Conservation (phyloP, 2,113 vertebrate species). For the Oncorhynchus keta region DNA sequence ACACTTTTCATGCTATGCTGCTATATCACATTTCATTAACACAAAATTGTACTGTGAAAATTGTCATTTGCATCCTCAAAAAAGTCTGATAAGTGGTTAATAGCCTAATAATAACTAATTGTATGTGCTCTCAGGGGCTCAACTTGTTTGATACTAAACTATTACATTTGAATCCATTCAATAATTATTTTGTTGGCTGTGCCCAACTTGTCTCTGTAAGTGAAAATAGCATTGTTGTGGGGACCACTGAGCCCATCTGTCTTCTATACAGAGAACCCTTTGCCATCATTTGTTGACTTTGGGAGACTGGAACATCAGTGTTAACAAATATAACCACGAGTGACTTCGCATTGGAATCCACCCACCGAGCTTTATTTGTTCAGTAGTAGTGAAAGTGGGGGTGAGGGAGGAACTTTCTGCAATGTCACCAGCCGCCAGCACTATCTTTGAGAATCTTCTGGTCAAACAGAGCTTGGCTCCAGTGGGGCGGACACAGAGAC, state of each 20-base stretch:
- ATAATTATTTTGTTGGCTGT: too few relatives aligned
- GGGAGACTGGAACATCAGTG: slow-evolving; percentile 54
- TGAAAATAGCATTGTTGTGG: not conserved
- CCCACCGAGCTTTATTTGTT: not conserved
- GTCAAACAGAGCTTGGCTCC: slow-evolving; percentile 76
- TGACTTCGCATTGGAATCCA: slow-evolving; percentile 43
- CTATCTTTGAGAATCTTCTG: slow-evolving; percentile 71
- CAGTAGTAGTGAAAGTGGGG: too few relatives aligned
- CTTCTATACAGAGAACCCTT: slow-evolving; percentile 69
- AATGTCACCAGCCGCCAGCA: slow-evolving; percentile 23
- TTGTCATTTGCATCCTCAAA: too few relatives aligned
- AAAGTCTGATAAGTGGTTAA: too few relatives aligned
- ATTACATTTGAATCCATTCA: too few relatives aligned
- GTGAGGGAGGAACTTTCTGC: not conserved
- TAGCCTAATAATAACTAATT: too few relatives aligned
- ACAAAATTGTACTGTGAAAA: too few relatives aligned
- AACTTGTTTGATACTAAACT: too few relatives aligned
- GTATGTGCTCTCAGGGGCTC: too few relatives aligned
- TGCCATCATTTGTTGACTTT: slow-evolving; percentile 51
- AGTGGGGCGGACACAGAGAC: slow-evolving; percentile 57
- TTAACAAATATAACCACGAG: slow-evolving; percentile 64
- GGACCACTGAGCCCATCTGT: slow-evolving; percentile 63
- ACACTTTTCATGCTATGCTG: too few relatives aligned
- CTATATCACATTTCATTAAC: too few relatives aligned
- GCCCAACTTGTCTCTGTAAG: too few relatives aligned